These are phyloP conservation scores for Pammene aurita DNA, from an alignment of 2,888 invertebrate species.

Conservation along the genomic window DNA sequence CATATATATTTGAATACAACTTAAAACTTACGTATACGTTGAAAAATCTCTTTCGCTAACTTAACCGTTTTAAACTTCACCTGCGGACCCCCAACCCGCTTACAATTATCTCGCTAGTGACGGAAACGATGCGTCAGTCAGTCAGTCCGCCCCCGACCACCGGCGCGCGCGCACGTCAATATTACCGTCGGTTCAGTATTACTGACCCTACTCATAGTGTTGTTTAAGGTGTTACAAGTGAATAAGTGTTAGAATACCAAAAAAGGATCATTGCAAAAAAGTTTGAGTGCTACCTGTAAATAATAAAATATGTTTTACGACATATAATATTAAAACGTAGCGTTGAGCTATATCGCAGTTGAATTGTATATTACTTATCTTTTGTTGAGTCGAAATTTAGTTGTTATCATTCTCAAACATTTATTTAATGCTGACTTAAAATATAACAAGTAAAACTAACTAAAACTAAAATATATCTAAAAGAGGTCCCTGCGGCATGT, in stretches of 20 bases:
- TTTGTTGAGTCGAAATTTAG: background rate
- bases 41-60: background rate
- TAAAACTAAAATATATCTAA: too few relatives aligned
- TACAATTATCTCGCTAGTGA: slow-evolving; percentile 45
- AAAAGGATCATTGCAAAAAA: background rate
- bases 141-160: slow-evolving; percentile 44
- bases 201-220: background rate
- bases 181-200: background rate
- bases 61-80: slow-evolving; percentile 4
- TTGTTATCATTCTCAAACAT: too few relatives aligned
- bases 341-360: too few relatives aligned
- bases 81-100: slow-evolving; percentile 43
- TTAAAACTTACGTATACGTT: background rate
- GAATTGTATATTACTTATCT: background rate
- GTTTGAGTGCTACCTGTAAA: background rate
- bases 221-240: background rate
- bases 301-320: too few relatives aligned
- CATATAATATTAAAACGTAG: too few relatives aligned
- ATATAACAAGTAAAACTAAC: too few relatives aligned
- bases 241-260: background rate
- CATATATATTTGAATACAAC: too few relatives aligned
- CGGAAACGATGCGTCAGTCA: slow-evolving; percentile 48
- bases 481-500: too few relatives aligned
- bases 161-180: slow-evolving; percentile 42
- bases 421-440: too few relatives aligned